A percentile compares a stretch with the other conserved stretches of the same genome.
Conservation (phyloP, 2,113 vertebrate genomes). For the Poecilia latipinna region DNA sequence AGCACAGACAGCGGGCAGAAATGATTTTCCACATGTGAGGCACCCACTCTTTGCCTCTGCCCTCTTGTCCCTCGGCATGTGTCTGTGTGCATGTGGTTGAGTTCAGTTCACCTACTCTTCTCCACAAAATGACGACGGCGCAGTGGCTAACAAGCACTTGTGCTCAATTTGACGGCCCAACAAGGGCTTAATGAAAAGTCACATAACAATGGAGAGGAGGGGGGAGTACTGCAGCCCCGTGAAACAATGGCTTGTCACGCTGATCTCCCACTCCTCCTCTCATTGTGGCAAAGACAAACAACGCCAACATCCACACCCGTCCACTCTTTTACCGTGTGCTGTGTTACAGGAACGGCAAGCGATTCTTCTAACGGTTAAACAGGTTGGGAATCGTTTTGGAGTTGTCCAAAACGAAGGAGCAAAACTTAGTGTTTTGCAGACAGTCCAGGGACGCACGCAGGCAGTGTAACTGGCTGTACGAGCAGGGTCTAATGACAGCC, state of each 20-base stretch:
- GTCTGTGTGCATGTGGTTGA: slow-evolving; percentile 17
- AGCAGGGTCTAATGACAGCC: slow-evolving; percentile 76
- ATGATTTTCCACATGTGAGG: slow-evolving; percentile 55
- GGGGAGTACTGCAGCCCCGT: slow-evolving; percentile 57
- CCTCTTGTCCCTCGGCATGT: slow-evolving; percentile 46
- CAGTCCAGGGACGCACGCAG: slow-evolving; percentile 32
- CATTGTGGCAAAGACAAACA: slow-evolving; percentile 43
- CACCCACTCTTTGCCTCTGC: slow-evolving; percentile 50
- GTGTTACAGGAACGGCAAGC: slow-evolving; percentile 6
- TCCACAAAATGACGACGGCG: slow-evolving; percentile 52
- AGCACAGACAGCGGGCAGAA: slow-evolving; percentile 59
- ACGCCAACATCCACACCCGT: slow-evolving; percentile 42
- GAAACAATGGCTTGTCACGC: slow-evolving; percentile 66
- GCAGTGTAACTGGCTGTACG: slow-evolving; percentile 66
- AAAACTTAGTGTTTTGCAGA: slow-evolving; percentile 41
- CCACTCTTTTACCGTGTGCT: slow-evolving; percentile 4
- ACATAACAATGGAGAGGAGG: slow-evolving; percentile 70
- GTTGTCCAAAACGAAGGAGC: slow-evolving; percentile 35
- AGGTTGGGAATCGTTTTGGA: slow-evolving; percentile 27
- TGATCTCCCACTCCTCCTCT: slow-evolving; percentile 56
- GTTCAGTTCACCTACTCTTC: slow-evolving; percentile 60
- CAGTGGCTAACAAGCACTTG: slow-evolving; percentile 68
- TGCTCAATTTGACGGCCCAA: slow-evolving; percentile 71
- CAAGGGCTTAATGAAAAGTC: slow-evolving; percentile 79
- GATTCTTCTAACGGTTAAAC: slow-evolving; percentile 23